Percentiles rank a stretch among this genome's conserved stretches.
phyloP scores from a whole-genome alignment of 2,888 invertebrate genomes.

The Cantharis lateralis region DNA sequence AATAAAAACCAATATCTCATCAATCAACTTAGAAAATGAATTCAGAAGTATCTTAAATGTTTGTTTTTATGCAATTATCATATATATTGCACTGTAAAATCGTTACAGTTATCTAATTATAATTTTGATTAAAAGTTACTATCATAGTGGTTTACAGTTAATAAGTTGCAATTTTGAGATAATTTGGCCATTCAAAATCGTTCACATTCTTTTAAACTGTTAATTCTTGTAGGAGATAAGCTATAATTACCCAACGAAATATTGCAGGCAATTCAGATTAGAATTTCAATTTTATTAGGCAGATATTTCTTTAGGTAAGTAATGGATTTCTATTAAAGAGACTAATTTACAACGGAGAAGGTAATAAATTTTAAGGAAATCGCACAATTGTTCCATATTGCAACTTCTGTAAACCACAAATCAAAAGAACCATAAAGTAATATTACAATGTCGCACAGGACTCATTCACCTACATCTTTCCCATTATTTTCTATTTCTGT shows the following conservation, averaged over 20 bases:
- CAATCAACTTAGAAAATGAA: too few species aligned
- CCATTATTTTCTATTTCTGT: background rate
- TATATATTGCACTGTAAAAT: background rate
- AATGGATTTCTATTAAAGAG: background rate
- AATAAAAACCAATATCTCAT: too few species aligned
- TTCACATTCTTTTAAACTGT: background rate
- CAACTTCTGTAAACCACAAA: conserved; percentile 11
- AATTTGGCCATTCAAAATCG: background rate
- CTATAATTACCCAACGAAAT: background rate
- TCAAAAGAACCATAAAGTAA: conserved; percentile 6
- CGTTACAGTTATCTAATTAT: background rate
- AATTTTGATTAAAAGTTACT: background rate
- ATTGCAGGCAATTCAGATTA: background rate
- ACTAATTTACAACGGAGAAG: background rate
- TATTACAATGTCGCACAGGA: background rate
- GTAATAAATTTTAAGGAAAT: background rate
- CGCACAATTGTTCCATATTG: background rate
- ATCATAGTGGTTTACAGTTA: background rate
- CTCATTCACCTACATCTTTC: background rate
- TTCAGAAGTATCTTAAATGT: background rate
- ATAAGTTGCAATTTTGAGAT: background rate
- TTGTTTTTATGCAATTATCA: background rate
- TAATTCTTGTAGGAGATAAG: background rate
- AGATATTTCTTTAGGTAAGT: background rate
- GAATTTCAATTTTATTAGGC: background rate